Evolutionary conservation across 2,797 vertebrate genomes (phyloP), one percentile per base, ranked within the genome.

Genomic region (Kryptolebias ocellatus): DNA sequence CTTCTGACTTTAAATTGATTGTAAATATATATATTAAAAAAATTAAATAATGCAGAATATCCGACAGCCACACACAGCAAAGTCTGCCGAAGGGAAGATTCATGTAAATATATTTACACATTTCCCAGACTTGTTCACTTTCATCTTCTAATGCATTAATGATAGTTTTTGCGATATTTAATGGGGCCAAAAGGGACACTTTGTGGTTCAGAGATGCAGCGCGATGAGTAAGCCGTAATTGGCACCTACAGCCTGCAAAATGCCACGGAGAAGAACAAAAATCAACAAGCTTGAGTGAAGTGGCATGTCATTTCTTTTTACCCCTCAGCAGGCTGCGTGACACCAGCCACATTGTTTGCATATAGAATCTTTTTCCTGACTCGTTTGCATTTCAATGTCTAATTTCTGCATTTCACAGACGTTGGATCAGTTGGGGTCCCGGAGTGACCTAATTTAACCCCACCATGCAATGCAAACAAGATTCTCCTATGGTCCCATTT

Each of bases 211-310:
- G 60, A 68, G 60, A 79, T 47, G n/a, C 55, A 66, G 52, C 47
- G 37, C 51, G 31, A 50, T 24, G 53, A 58, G 52, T 53, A 63
- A 70, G 76, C 68, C 54, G 70, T 84, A 86, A 86, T 78, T 81
- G 64, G 74, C 52, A 12, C 63, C 53, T 37, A 11, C 72, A 64
- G 74, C 71, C 74, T 64, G 74, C 70, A 57, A 90, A 89, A 81
- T 79, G 74, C 39, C 65, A 72, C 8, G 5, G 37, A 39, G 54
- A 67, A 64, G 47, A 72, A 76, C 72, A 81, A 71, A 58, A 74
- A 76, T 12, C 64, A 75, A 60, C 42, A 67, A 56, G 75, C 61
- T 52, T 24, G 18, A 64, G 55, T 50, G 7, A 17, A 60, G 54
- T 24, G 49, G 50, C 53, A 60, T 77, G 76, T 72, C 70, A 69